Evolutionary conservation across 2,113 vertebrate genomes (phyloP).

Genomic region (Equus quagga): DNA sequence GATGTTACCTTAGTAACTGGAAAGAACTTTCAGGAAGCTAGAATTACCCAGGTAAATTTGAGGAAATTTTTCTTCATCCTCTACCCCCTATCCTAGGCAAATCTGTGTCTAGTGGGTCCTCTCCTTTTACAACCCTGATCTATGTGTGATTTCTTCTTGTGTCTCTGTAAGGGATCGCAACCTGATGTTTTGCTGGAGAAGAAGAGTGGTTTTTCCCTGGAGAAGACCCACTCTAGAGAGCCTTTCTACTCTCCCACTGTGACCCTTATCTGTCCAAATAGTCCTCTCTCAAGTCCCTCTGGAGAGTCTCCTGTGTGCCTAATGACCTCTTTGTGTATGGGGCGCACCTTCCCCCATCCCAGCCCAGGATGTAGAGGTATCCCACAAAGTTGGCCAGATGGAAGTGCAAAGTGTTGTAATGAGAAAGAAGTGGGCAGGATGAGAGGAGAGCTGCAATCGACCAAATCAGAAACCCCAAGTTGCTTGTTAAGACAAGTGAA

Average conservation of each 20-base stretch:
- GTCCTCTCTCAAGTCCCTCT: background rate
- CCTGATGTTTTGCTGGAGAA: slow-evolving; percentile 11
- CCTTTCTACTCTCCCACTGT: background rate
- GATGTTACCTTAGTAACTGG: slow-evolving; percentile 71
- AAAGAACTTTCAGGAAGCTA: slow-evolving; percentile 50
- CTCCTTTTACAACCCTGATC: background rate
- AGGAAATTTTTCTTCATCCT: slow-evolving; percentile 17
- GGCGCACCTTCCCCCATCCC: background rate
- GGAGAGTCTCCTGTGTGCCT: background rate
- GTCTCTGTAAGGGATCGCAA: slow-evolving; percentile 3
- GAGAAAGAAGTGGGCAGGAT: slow-evolving; percentile 27
- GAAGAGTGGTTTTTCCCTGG: background rate
- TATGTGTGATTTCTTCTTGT: background rate
- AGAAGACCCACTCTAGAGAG: background rate
- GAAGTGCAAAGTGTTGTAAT: background rate
- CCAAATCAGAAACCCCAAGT: slow-evolving; percentile 5
- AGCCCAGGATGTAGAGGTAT: background rate
- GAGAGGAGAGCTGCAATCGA: background rate
- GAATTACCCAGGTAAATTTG: slow-evolving; percentile 54
- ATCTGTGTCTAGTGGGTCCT: background rate
- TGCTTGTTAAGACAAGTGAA: slow-evolving; percentile 36
- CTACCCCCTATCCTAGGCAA: background rate
- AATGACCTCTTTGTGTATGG: background rate
- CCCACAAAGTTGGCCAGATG: background rate
- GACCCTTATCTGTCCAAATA: background rate